These are phyloP conservation scores for Tauraco erythrolophus DNA, from an alignment of 2,113 vertebrate species.

Conservation along the genomic window DNA sequence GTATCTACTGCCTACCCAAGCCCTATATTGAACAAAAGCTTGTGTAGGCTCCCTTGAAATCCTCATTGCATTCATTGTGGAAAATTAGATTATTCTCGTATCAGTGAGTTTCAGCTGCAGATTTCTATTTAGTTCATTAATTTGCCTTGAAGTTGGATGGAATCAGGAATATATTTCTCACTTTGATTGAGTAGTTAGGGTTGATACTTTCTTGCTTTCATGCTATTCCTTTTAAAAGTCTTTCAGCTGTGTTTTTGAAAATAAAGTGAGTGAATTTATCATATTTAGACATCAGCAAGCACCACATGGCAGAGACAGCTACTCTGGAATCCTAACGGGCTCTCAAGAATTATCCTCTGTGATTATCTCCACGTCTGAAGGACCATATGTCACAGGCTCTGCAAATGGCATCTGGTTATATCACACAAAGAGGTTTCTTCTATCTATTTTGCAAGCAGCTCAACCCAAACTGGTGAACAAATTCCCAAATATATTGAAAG, in stretches of 20 bases:
- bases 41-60: constrained; percentile 33
- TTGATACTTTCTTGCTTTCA: constrained; percentile 21
- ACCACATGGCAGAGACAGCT: constrained; percentile 62
- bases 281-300: constrained; percentile 59
- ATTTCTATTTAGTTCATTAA: constrained; percentile 64
- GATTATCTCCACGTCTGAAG: constrained; percentile 69
- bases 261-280: constrained; percentile 63
- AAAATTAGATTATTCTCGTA: constrained; percentile 64
- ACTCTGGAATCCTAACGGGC: constrained; percentile 49
- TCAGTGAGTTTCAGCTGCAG: constrained; percentile 51
- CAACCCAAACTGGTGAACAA: constrained; percentile 45
- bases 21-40: neutral
- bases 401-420: constrained; percentile 58
- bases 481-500: constrained; percentile 34
- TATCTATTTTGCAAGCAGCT: constrained; percentile 55
- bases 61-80: constrained; percentile 31
- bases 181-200: constrained; percentile 67
- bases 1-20: neutral
- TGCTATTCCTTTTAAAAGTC: constrained; percentile 51
- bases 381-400: constrained; percentile 65
- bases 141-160: constrained; percentile 63
- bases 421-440: constrained; percentile 44
- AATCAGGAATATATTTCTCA: constrained; percentile 61
- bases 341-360: constrained; percentile 64
- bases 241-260: constrained; percentile 66